Evolutionary conservation across 2,797 vertebrate genomes (phyloP).

Genomic region (Cichlasoma orientale): DNA sequence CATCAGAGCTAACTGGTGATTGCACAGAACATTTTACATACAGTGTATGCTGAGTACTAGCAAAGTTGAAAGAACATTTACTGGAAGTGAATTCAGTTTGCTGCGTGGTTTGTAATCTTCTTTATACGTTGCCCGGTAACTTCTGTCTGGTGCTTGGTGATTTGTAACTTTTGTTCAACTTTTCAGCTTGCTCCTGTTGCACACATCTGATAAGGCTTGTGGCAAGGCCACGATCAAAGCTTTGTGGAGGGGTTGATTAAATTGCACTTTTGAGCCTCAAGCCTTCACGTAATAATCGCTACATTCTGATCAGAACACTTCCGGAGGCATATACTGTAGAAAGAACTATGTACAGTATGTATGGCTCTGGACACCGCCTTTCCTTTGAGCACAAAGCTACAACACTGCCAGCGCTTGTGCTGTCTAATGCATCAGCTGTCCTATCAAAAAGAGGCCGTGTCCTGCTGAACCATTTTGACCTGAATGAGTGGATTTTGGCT

Average conservation of each 20-base stretch:
- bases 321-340: conserved; percentile 70
- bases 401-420: conserved; percentile 40
- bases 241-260: conserved; percentile 70
- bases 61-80: conserved; percentile 56
- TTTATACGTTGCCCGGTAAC: conserved; percentile 39
- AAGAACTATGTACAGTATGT: conserved; percentile 60
- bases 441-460: conserved; percentile 51
- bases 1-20: conserved; percentile 56
- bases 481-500: conserved; percentile 71
- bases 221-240: conserved; percentile 80
- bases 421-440: conserved; percentile 22
- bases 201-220: conserved; percentile 78
- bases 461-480: conserved; percentile 71
- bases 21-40: conserved; percentile 63
- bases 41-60: conserved; percentile 57
- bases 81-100: conserved; percentile 56
- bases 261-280: conserved; percentile 82
- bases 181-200: conserved; percentile 67
- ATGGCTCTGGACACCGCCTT: conserved; percentile 70
- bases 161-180: conserved; percentile 62
- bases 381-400: conserved; percentile 41
- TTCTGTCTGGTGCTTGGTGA: conserved; percentile 48
- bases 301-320: conserved; percentile 76
- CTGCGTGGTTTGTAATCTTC: conserved; percentile 44
- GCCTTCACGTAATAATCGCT: conserved; percentile 71